Base-by-base conservation (phyloP, 2,113 vertebrate genomes). In the Onychostoma macrolepis region DNA sequence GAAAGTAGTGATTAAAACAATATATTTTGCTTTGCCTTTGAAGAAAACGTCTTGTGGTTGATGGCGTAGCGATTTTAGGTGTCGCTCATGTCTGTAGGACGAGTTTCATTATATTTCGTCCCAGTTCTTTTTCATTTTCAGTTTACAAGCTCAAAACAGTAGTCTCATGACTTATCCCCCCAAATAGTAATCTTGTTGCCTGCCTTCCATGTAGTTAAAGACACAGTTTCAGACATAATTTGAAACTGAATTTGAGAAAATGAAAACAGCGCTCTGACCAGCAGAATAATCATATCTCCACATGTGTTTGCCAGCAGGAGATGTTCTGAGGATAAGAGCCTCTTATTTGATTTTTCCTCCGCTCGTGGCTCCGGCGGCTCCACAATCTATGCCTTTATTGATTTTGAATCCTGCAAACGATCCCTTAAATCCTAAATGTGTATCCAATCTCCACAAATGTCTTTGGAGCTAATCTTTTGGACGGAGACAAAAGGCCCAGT, bases 401-500 rank as follows among this genome's bases (percentile, higher is more conserved):
- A 92, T 90, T 90, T 83, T 83, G 91, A 91, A 93, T 91, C 90
- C 91, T 79, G 2, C 45, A 83, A 90, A 90, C 89, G 90, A 92
- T 92, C 90, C 87, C 63, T 75, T 80, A 78, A 86, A 91, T 93
- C 89, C 89, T 85, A 87, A 90, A 90, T 78, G 89, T 90, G 91
- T 88, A 86, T 92, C 89, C 89, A 88, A 87, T 92, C 89, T 84
- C 84, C 90, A 67, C 85, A 91, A 92, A 88, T 89, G 87, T 92
- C 92, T 91, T 89, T 45, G 43, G 82, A 80, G 81, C 88, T 91
- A 93, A 94, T 93, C 89, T 92, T 90, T 92, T 93, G 92, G 92
- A 90, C 2, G 38, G 53, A 91, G 87, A 93, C 90, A 84, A 92
- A 92, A 92, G 90, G 87, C 85, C 84, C 65, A 86, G 83, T 87